Evolutionary conservation across 35 echinoderm and acorn worm genomes (phyloP), one percentile per base, ranked within the genome.

Genomic region (Ophioderma brevispina): DNA sequence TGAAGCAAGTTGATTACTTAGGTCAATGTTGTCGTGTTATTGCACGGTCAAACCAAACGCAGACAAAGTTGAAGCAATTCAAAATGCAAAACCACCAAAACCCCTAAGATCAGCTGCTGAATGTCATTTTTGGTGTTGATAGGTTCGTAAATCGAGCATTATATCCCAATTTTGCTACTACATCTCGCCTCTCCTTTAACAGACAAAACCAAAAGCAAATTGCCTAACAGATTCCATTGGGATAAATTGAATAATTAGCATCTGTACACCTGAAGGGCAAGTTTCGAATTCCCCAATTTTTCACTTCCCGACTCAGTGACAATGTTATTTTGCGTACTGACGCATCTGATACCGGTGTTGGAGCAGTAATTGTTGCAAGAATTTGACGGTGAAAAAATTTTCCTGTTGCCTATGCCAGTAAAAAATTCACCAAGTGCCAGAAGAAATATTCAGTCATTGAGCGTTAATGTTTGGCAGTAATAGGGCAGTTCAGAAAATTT

Each of bases 171-270:
- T 92, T 82, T 76, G 77, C 94, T 25, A 38, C 83, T 36, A 80
- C 91, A 31, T n/a, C n/a, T n/a, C n/a, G 92, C 92, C 21, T 25
- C 41, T 3, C 92, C 92, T n/a, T 63, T 94, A 10, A 94, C 87
- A 30, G 80, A 90, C 75, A 90, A 49, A 33, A 94, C 92, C 31
- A 94, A 86, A 63, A 94, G 86, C 0, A 52, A 36, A 10, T 56
- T 88, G 81, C 94, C 94, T 3, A 95, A 95, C 42, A 82, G 78
- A 82, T 28, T 95, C 11, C 0, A 15, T 91, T 82, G 88, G 85
- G 63, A 15, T 40, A 81, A 0, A 64, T 36, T 38, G 82, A 95
- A 83, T 82, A 95, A 38, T 3, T 36, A n/a, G 84, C 93, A 11
- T 95, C 91, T 87, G n/a, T 13, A 0, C 87, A 40, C 34, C 33